Evolutionary conservation across 2,113 vertebrate species (phyloP).

Genomic region (Nannobrachium achirus): DNA sequence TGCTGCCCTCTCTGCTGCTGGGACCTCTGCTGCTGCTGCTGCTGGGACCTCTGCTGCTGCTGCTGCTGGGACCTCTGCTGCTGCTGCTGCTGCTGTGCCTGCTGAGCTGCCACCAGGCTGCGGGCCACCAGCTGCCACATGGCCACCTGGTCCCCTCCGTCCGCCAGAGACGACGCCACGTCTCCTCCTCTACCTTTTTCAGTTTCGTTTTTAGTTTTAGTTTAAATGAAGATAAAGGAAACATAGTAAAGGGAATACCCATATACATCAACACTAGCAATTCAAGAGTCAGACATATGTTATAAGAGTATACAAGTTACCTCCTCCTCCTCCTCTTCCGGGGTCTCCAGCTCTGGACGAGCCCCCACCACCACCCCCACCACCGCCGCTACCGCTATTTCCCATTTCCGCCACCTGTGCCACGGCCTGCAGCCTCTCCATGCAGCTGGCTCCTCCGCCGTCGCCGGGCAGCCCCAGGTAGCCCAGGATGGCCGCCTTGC

Average conservation of each 20-base stretch:
- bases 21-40: conserved; percentile 41
- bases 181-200: conserved; percentile 45
- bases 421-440: conserved; percentile 86
- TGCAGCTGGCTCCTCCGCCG: conserved; percentile 84
- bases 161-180: conserved; percentile 33
- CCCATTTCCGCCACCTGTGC: conserved; percentile 84
- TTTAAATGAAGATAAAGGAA: too few species aligned
- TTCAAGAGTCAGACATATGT: too few species aligned
- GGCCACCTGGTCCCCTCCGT: conserved; percentile 72
- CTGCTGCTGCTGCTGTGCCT: conserved; percentile 58
- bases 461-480: conserved; percentile 84
- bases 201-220: too few species aligned
- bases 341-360: conserved; percentile 46
- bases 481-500: conserved; percentile 83
- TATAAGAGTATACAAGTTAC: too few species aligned
- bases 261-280: too few species aligned
- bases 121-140: conserved; percentile 83
- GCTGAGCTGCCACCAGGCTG: conserved; percentile 78
- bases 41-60: conserved; percentile 30
- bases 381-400: conserved; percentile 59
- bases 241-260: too few species aligned
- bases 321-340: conserved; percentile 48
- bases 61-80: conserved; percentile 54
- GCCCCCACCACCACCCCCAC: conserved; percentile 34
- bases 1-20: conserved; percentile 67